phyloP scores from a whole-genome alignment of 2,113 vertebrate genomes.

The Psittacula cyanocephala region DNA sequence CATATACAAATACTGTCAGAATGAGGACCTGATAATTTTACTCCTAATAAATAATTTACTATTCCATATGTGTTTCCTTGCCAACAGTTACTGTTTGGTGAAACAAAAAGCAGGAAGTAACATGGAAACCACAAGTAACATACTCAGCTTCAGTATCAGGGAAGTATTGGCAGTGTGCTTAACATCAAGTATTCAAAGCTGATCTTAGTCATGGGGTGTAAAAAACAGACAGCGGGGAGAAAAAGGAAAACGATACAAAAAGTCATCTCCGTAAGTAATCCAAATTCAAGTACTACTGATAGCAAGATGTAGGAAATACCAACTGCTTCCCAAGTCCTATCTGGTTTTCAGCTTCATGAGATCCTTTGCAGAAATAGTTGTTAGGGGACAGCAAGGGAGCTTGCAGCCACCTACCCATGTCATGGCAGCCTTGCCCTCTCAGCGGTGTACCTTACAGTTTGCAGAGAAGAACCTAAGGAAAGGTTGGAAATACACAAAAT shows the following conservation, averaged over 20 bases:
- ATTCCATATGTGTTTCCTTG: constrained; percentile 67
- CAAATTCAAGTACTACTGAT: neutral
- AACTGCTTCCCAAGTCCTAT: neutral
- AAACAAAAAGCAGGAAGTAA: constrained; percentile 20
- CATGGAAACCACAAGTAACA: neutral
- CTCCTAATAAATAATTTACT: constrained; percentile 66
- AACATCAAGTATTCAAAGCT: neutral
- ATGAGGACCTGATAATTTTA: constrained; percentile 54
- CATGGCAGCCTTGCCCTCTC: neutral
- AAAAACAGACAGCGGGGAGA: neutral
- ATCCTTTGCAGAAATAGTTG: neutral
- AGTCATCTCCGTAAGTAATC: neutral
- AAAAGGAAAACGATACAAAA: neutral
- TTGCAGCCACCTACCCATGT: neutral
- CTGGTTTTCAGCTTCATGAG: neutral
- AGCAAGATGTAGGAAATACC: neutral
- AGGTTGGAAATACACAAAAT: neutral
- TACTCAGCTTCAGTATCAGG: neutral
- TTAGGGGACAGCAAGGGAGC: neutral
- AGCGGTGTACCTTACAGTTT: neutral
- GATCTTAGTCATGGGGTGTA: neutral
- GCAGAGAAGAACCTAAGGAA: constrained; percentile 19
- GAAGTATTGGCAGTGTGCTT: neutral
- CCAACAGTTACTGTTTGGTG: constrained; percentile 48
- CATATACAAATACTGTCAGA: constrained; percentile 53